These are phyloP conservation scores for Cyprinella venusta DNA, from an alignment of 2,797 vertebrate species.

Conservation along the genomic window DNA sequence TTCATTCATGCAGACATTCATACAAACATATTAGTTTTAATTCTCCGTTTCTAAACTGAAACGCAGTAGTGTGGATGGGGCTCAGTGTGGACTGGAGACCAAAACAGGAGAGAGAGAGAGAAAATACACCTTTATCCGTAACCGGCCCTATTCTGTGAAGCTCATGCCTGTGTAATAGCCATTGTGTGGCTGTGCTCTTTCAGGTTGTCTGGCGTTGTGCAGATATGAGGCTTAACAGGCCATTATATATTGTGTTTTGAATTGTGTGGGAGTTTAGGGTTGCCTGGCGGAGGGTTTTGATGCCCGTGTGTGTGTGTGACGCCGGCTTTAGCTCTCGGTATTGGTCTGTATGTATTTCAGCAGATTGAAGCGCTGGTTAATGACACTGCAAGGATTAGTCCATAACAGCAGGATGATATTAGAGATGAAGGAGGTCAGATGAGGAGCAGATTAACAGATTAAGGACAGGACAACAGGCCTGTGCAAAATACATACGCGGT, in stretches of 20 bases:
- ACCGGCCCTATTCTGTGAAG: background rate
- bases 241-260: slow-evolving; percentile 32
- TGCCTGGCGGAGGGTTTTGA: slow-evolving; percentile 6
- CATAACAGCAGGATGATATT: slow-evolving; percentile 42
- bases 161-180: background rate
- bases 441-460: slow-evolving; percentile 57
- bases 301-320: background rate
- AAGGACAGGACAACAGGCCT: slow-evolving; percentile 34
- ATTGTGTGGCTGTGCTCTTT: slow-evolving; percentile 8
- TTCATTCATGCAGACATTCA: no score
- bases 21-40: no score
- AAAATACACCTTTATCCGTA: background rate
- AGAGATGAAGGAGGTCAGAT: slow-evolving; percentile 26
- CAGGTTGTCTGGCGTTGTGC: slow-evolving; percentile 7
- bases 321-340: background rate
- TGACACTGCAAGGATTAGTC: slow-evolving; percentile 54
- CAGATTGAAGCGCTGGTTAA: slow-evolving; percentile 54
- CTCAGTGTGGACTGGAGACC: no score
- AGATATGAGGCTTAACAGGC: slow-evolving; percentile 22
- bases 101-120: no score
- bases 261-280: slow-evolving; percentile 9
- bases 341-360: slow-evolving; percentile 43
- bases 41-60: no score
- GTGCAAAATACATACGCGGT: slow-evolving; percentile 37
- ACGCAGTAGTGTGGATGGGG: no score